Evolutionary conservation across 2,797 vertebrate genomes (phyloP).

Genomic region (Muscicapa striata): DNA sequence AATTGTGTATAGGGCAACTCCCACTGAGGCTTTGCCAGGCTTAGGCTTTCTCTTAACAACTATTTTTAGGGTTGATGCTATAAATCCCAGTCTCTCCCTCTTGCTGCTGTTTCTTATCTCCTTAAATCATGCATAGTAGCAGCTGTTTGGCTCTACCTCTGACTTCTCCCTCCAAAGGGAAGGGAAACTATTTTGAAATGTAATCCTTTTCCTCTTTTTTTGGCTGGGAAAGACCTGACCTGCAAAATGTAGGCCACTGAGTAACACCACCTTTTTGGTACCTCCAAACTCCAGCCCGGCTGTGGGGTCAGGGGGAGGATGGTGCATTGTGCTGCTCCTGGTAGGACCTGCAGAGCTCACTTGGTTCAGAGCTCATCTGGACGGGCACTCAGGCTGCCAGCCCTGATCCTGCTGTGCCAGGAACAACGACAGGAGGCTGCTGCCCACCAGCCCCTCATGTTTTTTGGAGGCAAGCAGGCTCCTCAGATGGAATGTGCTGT

Average conservation of each 20-base stretch:
- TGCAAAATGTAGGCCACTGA: neutral
- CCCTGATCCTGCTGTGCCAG: rapidly evolving
- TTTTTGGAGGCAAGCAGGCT: neutral
- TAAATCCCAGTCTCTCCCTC: constrained; percentile 44
- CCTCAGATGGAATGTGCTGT: neutral
- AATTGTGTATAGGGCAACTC: neutral
- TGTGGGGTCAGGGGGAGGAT: rapidly evolving
- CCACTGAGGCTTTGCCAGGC: constrained; percentile 24
- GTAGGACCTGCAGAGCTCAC: neutral
- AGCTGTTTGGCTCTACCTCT: constrained; percentile 60
- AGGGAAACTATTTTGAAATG: constrained; percentile 54
- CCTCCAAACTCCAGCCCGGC: neutral
- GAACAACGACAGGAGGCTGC: neutral
- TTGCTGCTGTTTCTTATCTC: constrained; percentile 51
- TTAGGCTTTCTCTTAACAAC: constrained; percentile 35
- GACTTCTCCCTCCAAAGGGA: constrained; percentile 40
- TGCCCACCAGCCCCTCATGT: neutral
- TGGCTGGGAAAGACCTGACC: constrained; percentile 35
- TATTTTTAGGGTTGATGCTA: constrained; percentile 57
- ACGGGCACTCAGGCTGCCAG: rapidly evolving
- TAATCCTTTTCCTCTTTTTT: constrained; percentile 48
- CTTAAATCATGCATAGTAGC: constrained; percentile 55
- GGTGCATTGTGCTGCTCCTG: neutral
- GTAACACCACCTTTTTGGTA: neutral
- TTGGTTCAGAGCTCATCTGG: neutral